phyloP scores from a whole-genome alignment of 2,888 invertebrate genomes.

The Diplolepis rosae region DNA sequence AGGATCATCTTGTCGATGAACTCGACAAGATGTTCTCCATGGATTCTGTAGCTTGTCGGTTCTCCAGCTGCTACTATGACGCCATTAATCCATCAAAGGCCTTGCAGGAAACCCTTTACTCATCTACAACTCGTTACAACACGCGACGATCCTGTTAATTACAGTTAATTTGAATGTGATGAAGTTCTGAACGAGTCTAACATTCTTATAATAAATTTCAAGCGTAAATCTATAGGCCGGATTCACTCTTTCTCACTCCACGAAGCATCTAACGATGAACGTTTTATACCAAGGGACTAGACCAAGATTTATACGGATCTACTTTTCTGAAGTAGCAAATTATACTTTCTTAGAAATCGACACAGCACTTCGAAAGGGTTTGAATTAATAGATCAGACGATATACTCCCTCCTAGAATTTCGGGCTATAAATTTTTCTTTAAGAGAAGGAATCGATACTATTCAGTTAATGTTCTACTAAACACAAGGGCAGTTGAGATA shows the following conservation, averaged over 20 bases:
- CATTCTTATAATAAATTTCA: constrained; percentile 1
- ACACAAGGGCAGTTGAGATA: neutral
- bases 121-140: constrained; percentile 45
- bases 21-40: constrained; percentile 55
- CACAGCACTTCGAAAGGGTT: neutral
- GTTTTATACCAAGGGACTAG: neutral
- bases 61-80: constrained; percentile 55
- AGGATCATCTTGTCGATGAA: constrained; percentile 57
- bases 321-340: neutral
- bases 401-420: neutral
- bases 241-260: neutral
- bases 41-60: constrained; percentile 37
- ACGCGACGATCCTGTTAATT: constrained; percentile 51
- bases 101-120: constrained; percentile 47
- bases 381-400: constrained; percentile 11
- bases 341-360: constrained; percentile 20
- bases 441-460: neutral
- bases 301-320: constrained; percentile 15
- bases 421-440: neutral
- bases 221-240: constrained; percentile 11
- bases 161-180: constrained; percentile 52
- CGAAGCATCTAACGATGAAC: neutral
- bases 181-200: constrained; percentile 32
- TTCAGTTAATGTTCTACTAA: neutral
- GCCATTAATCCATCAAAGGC: constrained; percentile 58